Evolutionary conservation across 23 tunicate genomes (phyloP), one percentile per base, ranked within the genome.

Genomic region (Ascidia mentula): DNA sequence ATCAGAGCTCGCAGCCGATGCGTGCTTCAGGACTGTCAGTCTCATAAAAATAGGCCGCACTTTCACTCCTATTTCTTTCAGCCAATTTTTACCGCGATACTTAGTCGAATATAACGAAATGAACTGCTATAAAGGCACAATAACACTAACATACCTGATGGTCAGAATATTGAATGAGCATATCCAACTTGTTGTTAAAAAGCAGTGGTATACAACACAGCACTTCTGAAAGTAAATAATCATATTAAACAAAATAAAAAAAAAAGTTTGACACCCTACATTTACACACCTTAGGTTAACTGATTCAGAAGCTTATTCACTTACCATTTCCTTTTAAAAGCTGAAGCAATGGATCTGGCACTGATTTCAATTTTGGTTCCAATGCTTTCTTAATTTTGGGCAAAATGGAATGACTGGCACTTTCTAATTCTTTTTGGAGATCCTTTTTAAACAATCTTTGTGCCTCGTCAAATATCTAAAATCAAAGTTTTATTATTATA

Each of bases 391-490:
- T 71, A 20, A 71, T 3, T 71, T 71, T 71, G 34, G 74, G 8
- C 74, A 71, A 71, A 4, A 71, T 33, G 38, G 38, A 33, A 33
- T 34, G 74, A 18, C 38, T 35, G 37, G 38, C 74, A 71, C 34
- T 71, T 18, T 71, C 32, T 71, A 71, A 71, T 71, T 71, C 38
- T 33, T 71, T 6, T 35, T 71, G 74, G 37, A 71, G 38, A 12
- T 71, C 74, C 30, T 1, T 6, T 35, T 71, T 18, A 18, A 71
- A 71, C 38, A 71, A 33, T 71, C 74, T 34, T 33, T 71, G 6
- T 33, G 74, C 74, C 30, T 71, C 74, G 38, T 71, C 74, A 31
- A 71, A 71, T 71, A 71, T 71, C 74, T 71, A 35, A 33, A 71
- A 53, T 33, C 34, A 71, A 33, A 71, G 74, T 33, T 33, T 1